Evolutionary conservation across 2,888 invertebrate genomes (phyloP).

Genomic region (Melanargia galathea): DNA sequence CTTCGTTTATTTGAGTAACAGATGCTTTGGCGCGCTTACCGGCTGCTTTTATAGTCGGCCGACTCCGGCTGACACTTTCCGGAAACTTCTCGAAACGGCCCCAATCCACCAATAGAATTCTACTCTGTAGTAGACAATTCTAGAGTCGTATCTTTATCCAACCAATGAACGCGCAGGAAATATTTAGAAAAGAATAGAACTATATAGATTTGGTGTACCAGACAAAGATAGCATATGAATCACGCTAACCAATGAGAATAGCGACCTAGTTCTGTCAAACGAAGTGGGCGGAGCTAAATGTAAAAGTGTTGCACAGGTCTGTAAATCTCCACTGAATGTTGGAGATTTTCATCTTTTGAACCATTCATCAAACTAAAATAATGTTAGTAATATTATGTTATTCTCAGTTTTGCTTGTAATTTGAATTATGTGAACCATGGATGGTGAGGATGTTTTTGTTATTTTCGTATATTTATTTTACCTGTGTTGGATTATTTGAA

Average conservation of each 20-base stretch:
- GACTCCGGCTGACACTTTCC: constrained; percentile 46
- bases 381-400: no score
- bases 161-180: background rate
- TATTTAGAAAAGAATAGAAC: background rate
- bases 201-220: constrained; percentile 38
- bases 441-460: no score
- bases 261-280: background rate
- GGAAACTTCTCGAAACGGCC: constrained; percentile 12
- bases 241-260: background rate
- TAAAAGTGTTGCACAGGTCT: background rate
- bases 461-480: no score
- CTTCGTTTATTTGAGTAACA: constrained; percentile 63
- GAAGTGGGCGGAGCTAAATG: background rate
- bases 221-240: constrained; percentile 21
- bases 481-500: no score
- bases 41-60: constrained; percentile 52
- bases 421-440: no score
- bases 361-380: background rate
- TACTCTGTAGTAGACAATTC: constrained; percentile 3
- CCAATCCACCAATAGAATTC: constrained; percentile 6
- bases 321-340: constrained; percentile 5
- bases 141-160: background rate
- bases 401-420: no score
- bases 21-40: constrained; percentile 58
- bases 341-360: background rate